Conservation (phyloP, 2,113 vertebrate genomes). For the Himantopus leucocephalus region DNA sequence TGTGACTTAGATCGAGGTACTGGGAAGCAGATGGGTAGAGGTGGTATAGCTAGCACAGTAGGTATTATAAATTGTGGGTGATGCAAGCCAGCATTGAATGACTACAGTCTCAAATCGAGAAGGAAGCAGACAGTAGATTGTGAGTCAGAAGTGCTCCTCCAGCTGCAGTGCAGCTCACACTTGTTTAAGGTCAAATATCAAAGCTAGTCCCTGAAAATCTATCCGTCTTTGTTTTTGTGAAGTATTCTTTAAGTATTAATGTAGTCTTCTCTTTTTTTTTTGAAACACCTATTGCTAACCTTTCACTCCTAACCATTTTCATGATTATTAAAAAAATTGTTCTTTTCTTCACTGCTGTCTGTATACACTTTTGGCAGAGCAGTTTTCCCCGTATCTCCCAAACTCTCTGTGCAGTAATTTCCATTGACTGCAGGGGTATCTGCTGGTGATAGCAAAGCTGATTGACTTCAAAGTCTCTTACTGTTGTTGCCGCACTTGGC, state of each 20-base stretch:
- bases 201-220: neutral
- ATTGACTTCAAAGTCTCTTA: constrained; percentile 69
- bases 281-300: neutral
- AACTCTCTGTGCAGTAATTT: constrained; percentile 46
- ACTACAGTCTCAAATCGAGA: neutral
- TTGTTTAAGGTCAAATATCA: constrained; percentile 38
- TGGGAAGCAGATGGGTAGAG: neutral
- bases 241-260: neutral
- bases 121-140: neutral
- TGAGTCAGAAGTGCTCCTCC: neutral
- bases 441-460: constrained; percentile 58
- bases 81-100: neutral
- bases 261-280: neutral
- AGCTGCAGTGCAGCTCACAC: constrained; percentile 8
- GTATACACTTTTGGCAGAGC: neutral
- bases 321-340: neutral
- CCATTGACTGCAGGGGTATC: constrained; percentile 45
- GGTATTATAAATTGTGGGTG: neutral
- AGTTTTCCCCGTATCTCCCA: constrained; percentile 23
- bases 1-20: neutral
- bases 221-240: neutral
- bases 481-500: constrained; percentile 58
- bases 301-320: constrained; percentile 8
- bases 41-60: neutral
- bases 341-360: neutral